Base-by-base conservation (phyloP, 2,797 vertebrate species). In the Decapterus maruadsi region DNA sequence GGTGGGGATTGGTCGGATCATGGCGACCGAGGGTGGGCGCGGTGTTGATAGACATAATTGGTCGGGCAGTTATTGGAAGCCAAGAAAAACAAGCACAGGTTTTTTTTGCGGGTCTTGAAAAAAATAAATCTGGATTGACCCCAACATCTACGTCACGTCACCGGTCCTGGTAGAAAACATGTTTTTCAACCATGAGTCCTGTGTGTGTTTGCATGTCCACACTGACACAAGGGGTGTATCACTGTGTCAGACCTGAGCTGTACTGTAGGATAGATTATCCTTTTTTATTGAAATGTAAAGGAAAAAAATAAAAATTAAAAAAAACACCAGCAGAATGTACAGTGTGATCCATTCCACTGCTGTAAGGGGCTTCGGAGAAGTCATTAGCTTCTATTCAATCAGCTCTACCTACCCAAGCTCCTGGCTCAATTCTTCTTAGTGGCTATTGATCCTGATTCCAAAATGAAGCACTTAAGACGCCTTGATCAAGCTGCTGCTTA, bases 1-100 rank as follows among this genome's bases (percentile, higher is more conserved):
- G 80, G 87, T 60, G 82, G 89, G 88, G 93, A 94, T 94, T 94
- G 93, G 93, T 93, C 68, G 87, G 90, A 92, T 93, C 86, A 90
- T 65, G 76, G 81, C 51, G 83, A 87, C 68, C 38, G 68, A 85
- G 87, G 82, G 87, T 86, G 83, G 90, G 83, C 77, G 51, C 53
- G 11, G 72, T 43, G 61, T 79, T 81, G 86, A 87, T 63, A 58
- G 78, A 75, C 78, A 17, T 87, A 90, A 92, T 91, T 90, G 90
- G 86, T 90, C 10, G 58, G 84, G 42, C 84, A 73, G 87, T 90
- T 83, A 85, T 78, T 77, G 53, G 62, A 38, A 66, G 73, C 46
- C 60, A 73, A 85, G 84, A 91, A 91, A 92, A 94, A 94, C 92
- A 93, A 91, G 88, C 80, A 82, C 89, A 94, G 87, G 85, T 91